Percentiles rank a stretch among this genome's conserved stretches.
Evolutionary conservation across 2,797 vertebrate genomes (phyloP).

Genomic region (Pteronotus mesoamericanus): DNA sequence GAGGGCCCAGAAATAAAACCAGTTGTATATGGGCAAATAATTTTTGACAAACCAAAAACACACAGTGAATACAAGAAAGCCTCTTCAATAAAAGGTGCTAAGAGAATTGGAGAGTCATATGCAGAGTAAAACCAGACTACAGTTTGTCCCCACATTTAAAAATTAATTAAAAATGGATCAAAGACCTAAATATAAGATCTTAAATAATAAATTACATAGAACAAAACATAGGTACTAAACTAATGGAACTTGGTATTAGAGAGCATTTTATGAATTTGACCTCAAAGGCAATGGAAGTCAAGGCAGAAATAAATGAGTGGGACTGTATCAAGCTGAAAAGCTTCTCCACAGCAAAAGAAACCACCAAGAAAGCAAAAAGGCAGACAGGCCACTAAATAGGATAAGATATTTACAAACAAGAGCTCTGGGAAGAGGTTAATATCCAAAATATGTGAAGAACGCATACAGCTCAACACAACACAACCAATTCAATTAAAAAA

Average conservation of each 20-base stretch:
- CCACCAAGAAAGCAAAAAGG: neutral
- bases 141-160: neutral
- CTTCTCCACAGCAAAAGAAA: neutral
- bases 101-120: neutral
- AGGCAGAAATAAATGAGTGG: neutral
- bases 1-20: neutral
- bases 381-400: neutral
- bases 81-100: neutral
- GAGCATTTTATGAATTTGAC: neutral
- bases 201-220: neutral
- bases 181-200: neutral
- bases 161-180: neutral
- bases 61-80: neutral
- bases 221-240: neutral
- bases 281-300: neutral
- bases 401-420: neutral
- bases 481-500: neutral
- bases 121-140: neutral
- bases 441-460: neutral
- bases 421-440: neutral
- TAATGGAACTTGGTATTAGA: neutral
- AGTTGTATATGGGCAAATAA: neutral
- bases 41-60: neutral
- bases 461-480: neutral
- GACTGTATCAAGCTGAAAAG: neutral